Conservation (phyloP, 2,888 invertebrate genomes). For the Psococerastis gibbosa region DNA sequence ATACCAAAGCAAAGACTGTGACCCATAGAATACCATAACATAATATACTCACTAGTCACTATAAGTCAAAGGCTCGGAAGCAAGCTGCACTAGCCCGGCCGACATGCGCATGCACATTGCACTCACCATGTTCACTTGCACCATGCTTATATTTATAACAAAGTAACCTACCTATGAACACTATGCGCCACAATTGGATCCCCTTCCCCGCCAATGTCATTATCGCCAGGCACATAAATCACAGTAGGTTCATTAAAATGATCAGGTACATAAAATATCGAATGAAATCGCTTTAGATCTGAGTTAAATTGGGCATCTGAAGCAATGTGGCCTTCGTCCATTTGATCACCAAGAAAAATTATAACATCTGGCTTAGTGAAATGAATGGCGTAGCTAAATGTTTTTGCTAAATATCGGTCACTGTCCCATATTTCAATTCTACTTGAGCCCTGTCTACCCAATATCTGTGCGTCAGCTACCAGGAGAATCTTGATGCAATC, state of each 20-base stretch:
- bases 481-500: constrained; percentile 35
- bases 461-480: constrained; percentile 83
- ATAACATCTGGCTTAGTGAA: constrained; percentile 65
- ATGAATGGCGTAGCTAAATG: constrained; percentile 50
- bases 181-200: constrained; percentile 45
- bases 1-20: too few species aligned
- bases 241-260: constrained; percentile 29
- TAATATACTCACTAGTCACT: too few species aligned
- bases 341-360: constrained; percentile 80
- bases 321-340: constrained; percentile 83
- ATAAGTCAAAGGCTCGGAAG: too few species aligned
- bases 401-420: constrained; percentile 68
- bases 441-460: constrained; percentile 58
- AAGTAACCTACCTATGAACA: too few species aligned
- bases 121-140: too few species aligned
- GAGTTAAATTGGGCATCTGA: constrained; percentile 45
- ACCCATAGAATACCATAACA: too few species aligned
- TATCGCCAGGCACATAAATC: constrained; percentile 87
- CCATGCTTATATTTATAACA: too few species aligned
- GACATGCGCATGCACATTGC: too few species aligned
- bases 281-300: constrained; percentile 1
- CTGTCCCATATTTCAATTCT: constrained; percentile 66
- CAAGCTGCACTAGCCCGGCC: too few species aligned
- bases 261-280: not conserved
- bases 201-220: constrained; percentile 90